Evolutionary conservation across 2,113 vertebrate genomes (phyloP).

Genomic region (Bolborhynchus lineola): DNA sequence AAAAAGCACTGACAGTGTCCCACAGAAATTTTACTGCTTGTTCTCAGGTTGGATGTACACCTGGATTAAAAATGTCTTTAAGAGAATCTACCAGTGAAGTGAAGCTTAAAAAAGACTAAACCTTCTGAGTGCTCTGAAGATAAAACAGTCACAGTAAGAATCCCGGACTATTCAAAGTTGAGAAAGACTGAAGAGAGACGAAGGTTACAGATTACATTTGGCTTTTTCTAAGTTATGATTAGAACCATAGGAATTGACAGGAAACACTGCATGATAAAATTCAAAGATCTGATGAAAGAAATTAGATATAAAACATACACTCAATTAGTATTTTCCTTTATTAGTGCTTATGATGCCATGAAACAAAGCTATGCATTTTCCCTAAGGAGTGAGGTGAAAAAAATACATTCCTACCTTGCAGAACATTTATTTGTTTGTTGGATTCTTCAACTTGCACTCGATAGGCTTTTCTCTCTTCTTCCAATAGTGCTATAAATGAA

Average conservation of each 20-base stretch:
- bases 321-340: not conserved
- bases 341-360: not conserved
- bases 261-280: not conserved
- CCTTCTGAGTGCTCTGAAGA: not conserved
- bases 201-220: not conserved
- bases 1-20: not conserved
- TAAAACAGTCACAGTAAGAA: not conserved
- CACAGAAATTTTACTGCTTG: not conserved
- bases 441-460: slow-evolving; percentile 89
- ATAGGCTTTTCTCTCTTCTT: slow-evolving; percentile 91
- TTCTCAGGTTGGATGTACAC: not conserved
- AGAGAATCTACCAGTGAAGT: not conserved
- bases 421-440: slow-evolving; percentile 92
- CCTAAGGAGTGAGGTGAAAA: not conserved
- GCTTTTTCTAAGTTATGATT: not conserved
- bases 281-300: not conserved
- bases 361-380: not conserved
- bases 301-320: not conserved
- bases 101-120: not conserved
- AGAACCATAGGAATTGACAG: not conserved
- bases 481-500: slow-evolving; percentile 84
- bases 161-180: not conserved
- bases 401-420: slow-evolving; percentile 84
- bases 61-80: not conserved
- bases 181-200: not conserved